Base-by-base conservation (phyloP, 92 coral and sea anemone species). In the Nematostella vectensis region DNA sequence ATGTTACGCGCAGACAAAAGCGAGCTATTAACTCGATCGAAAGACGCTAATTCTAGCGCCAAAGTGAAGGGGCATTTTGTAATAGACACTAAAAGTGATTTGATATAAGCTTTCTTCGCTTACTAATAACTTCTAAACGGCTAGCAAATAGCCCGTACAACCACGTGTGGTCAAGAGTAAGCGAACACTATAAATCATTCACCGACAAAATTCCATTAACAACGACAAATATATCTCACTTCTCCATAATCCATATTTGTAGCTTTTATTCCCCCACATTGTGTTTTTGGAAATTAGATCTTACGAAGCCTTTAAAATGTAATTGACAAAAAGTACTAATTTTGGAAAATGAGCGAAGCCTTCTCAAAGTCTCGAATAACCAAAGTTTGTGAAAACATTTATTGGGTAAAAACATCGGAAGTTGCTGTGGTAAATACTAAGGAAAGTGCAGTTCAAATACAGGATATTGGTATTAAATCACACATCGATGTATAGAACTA, bases 391-490 rank as follows among this genome's bases (percentile, higher is more conserved):
- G 15, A 28, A 54, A 75, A 54, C 49, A 67, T 38, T 59, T 39
- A 47, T 36, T 27, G 29, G 29, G 48, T 21, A 36, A 39, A 50
- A 42, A 59, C 31, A 68, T 57, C 81, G 77, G 79, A 63, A 85
- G 61, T 63, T 29, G 56, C 45, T 25, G 55, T 52, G 58, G 57
- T 44, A 68, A 68, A 54, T 68, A 65, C 62, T 75, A 70, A 70
- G 59, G n/a, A 75, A 69, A 79, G 67, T 80, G 73, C 62, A 80
- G 83, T 85, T 65, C 59, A 80, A 80, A 80, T 76, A 80, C 83
- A 87, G 88, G 94, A 85, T 74, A 85, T 82, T 71, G 57, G 62
- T 68, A 77, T 80, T 74, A 55, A 80, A 80, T 80, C 67, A 75
- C 88, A 61, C 66, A 43, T 47, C 63, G 67, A 65, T 66, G 42